Percentiles rank a stretch among this genome's conserved stretches.
Conservation (phyloP, 1,140 invertebrate genomes). For the Ceratosolen fusciceps region DNA sequence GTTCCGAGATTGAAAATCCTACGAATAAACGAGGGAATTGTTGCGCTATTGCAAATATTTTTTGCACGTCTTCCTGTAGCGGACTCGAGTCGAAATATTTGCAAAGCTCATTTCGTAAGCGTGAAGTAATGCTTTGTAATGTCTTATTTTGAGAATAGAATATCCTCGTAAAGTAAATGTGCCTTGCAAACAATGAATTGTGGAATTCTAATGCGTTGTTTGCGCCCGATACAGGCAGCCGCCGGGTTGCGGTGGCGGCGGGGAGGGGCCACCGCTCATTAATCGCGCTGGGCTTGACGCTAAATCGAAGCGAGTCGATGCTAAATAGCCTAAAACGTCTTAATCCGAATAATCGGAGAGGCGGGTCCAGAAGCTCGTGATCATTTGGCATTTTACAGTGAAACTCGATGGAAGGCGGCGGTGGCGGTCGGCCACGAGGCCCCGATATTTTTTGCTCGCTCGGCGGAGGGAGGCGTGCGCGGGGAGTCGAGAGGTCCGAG, state of each 20-base stretch:
- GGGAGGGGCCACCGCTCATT: no score
- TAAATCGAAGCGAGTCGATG: no score
- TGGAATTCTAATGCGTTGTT: not conserved
- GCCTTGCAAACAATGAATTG: not conserved
- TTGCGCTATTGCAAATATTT: not conserved
- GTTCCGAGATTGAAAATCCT: no score
- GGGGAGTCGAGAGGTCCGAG: not conserved
- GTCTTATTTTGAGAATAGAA: not conserved
- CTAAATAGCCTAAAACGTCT: conserved; percentile 7
- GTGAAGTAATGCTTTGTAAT: not conserved
- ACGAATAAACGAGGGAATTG: no score
- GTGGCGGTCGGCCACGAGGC: not conserved
- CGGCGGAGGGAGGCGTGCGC: not conserved
- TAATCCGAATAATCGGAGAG: no score
- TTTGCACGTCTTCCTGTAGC: no score
- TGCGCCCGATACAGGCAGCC: no score
- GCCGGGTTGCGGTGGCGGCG: no score
- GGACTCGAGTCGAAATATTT: no score
- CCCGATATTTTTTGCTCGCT: not conserved
- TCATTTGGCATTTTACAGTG: conserved; percentile 11
- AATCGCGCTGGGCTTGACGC: no score
- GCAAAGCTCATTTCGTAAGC: not conserved
- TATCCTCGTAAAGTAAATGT: not conserved
- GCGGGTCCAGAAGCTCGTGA: no score
- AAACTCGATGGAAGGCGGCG: not conserved